Evolutionary conservation across 2,888 invertebrate genomes (phyloP).

Genomic region (Eupithecia tripunctaria): DNA sequence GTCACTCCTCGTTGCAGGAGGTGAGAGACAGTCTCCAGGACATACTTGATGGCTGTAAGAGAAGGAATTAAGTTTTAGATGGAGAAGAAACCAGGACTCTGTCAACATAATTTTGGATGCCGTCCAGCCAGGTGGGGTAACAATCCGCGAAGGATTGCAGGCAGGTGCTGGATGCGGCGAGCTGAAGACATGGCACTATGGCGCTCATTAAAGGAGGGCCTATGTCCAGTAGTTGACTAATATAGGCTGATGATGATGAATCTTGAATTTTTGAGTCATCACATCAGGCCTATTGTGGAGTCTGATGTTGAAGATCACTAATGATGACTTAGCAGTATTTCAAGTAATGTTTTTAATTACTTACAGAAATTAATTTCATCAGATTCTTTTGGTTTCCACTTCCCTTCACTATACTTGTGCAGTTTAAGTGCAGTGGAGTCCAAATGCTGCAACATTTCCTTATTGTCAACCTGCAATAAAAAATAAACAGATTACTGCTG

Average conservation of each 20-base stretch:
- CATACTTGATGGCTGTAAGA: constrained; percentile 72
- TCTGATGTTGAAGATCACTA: no score
- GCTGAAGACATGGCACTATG: no score
- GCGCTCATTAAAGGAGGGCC: no score
- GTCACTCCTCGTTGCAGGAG: constrained; percentile 90
- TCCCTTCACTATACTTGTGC: constrained; percentile 89
- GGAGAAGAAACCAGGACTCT: no score
- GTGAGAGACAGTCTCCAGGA: constrained; percentile 87
- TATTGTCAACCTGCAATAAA: constrained; percentile 90
- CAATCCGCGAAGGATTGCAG: no score
- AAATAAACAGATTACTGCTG: not conserved
- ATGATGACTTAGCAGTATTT: not conserved
- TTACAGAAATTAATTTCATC: constrained; percentile 70
- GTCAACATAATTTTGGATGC: no score
- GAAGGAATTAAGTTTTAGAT: not conserved
- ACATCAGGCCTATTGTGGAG: no score
- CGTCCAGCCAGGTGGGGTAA: no score
- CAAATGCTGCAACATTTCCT: constrained; percentile 87
- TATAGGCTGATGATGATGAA: no score
- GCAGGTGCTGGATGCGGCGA: no score
- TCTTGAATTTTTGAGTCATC: no score
- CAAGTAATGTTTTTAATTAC: constrained; percentile 45
- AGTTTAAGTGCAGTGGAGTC: constrained; percentile 89
- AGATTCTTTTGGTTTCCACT: constrained; percentile 86
- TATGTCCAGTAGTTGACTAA: no score